Percentiles rank a stretch among this genome's conserved stretches.
These are phyloP conservation scores for Blennius ocellaris DNA, from an alignment of 2,113 vertebrate species.

Conservation along the genomic window DNA sequence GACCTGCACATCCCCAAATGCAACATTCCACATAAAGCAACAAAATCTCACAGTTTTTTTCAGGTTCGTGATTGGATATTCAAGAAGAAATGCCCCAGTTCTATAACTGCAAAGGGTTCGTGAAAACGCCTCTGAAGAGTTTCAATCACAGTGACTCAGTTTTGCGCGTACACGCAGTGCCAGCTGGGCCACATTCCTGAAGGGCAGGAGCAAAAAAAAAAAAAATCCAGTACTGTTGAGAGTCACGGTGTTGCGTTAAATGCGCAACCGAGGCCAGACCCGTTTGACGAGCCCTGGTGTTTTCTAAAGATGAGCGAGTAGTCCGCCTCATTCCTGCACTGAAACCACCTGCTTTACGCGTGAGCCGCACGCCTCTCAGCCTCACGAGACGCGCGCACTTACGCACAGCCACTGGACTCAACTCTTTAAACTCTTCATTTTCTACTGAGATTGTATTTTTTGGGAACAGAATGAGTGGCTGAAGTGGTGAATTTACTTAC, in stretches of 20 bases:
- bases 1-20: background rate
- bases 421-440: background rate
- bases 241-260: slow-evolving; percentile 26
- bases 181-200: slow-evolving; percentile 77
- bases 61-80: too few relatives aligned
- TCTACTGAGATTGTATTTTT: background rate
- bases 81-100: too few relatives aligned
- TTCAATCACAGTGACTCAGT: slow-evolving; percentile 54
- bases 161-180: slow-evolving; percentile 37
- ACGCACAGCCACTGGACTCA: background rate
- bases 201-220: slow-evolving; percentile 33
- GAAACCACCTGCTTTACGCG: slow-evolving; percentile 40
- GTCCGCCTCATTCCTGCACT: slow-evolving; percentile 60
- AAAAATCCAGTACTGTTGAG: slow-evolving; percentile 17
- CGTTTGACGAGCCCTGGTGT: slow-evolving; percentile 73
- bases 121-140: background rate
- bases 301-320: slow-evolving; percentile 51
- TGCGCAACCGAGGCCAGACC: slow-evolving; percentile 51
- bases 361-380: slow-evolving; percentile 11
- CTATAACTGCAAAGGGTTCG: too few relatives aligned
- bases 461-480: slow-evolving; percentile 52
- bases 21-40: too few relatives aligned
- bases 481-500: slow-evolving; percentile 11
- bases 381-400: background rate
- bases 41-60: too few relatives aligned